Evolutionary conservation across 2,113 vertebrate species (phyloP).

Genomic region (Gallinago jamesoni): DNA sequence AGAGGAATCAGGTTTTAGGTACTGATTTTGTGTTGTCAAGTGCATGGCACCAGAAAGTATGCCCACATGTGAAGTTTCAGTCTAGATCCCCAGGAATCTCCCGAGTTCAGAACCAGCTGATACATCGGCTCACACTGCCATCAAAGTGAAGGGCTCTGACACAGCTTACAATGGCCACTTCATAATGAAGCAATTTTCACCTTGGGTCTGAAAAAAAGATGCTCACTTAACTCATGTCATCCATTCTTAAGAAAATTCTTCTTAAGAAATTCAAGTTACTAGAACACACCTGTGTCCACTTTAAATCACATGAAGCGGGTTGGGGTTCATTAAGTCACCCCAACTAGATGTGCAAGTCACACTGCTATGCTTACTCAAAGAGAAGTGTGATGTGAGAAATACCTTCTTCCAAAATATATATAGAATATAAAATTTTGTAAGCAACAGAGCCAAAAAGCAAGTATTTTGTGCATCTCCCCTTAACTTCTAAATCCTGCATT

Average conservation of each 20-base stretch:
- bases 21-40: not conserved
- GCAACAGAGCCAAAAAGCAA: not conserved
- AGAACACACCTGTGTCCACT: not conserved
- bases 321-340: not conserved
- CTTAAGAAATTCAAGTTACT: not conserved
- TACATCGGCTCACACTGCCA: not conserved
- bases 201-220: not conserved
- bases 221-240: not conserved
- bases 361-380: not conserved
- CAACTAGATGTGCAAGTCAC: not conserved
- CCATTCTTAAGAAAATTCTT: not conserved
- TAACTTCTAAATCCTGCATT: not conserved
- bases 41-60: not conserved
- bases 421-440: not conserved
- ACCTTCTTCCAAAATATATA: not conserved
- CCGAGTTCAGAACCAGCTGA: not conserved
- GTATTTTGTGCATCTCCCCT: not conserved
- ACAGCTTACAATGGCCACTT: not conserved
- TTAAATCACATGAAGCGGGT: conserved; percentile 19
- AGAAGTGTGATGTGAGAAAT: rapidly evolving
- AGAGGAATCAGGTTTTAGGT: not conserved
- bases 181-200: not conserved
- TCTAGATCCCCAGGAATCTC: not conserved
- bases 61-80: not conserved
- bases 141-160: not conserved